Conservation (phyloP, 2,888 invertebrate genomes). For the Ametastegia equiseti region DNA sequence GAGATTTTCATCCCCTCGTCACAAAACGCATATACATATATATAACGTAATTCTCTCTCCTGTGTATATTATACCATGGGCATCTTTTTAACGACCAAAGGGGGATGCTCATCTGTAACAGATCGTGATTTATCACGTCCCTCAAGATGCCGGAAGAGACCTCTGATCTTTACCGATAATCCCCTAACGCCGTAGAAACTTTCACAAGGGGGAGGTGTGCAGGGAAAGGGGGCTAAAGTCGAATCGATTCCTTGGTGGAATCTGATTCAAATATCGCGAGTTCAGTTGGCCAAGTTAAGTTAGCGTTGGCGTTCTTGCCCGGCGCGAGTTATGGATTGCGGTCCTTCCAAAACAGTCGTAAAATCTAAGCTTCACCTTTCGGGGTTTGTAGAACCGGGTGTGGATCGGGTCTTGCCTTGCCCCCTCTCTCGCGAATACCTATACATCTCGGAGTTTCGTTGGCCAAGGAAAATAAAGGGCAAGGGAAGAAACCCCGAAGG, state of each 20-base stretch:
- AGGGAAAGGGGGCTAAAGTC: too few species aligned
- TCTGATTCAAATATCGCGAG: not conserved
- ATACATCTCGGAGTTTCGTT: slow-evolving; percentile 39
- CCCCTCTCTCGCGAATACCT: slow-evolving; percentile 18
- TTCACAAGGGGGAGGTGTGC: not conserved
- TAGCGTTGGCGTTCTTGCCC: slow-evolving; percentile 23
- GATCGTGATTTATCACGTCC: not conserved
- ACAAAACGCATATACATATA: not conserved
- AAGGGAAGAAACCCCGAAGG: not conserved
- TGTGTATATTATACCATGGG: too few species aligned
- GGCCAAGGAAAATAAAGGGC: slow-evolving; percentile 18
- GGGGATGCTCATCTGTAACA: not conserved
- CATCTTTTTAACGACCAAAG: not conserved
- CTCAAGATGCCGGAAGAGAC: slow-evolving; percentile 17
- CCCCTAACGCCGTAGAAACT: not conserved
- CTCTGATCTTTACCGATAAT: slow-evolving; percentile 13
- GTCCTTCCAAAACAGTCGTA: slow-evolving; percentile 26
- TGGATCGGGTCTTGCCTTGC: not conserved
- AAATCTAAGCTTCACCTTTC: slow-evolving; percentile 32
- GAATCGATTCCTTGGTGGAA: slow-evolving; percentile 10
- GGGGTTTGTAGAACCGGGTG: slow-evolving; percentile 11
- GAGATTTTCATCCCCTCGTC: not conserved
- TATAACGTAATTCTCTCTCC: not conserved
- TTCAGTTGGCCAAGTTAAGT: slow-evolving; percentile 21
- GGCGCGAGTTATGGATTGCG: slow-evolving; percentile 41